Base-by-base conservation (phyloP, 2,113 vertebrate genomes). In the Perccottus glenii region DNA sequence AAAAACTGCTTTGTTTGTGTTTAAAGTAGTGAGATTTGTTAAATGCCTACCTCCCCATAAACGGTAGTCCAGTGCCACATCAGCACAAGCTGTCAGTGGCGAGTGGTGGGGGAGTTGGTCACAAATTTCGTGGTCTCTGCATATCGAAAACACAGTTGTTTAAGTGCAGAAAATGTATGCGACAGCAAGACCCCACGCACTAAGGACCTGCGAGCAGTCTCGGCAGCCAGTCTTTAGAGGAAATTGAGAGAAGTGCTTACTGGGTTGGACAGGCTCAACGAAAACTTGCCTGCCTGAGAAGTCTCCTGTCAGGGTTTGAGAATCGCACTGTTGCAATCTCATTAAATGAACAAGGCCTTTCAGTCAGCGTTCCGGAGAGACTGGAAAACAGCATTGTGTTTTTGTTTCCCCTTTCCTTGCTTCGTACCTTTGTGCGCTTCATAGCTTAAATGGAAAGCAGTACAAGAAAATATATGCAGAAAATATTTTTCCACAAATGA, bases 301-400 rank as follows among this genome's bases (percentile, higher is more conserved):
- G 76, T 72, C 77, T 81, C 67, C 78, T 80, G 75, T 79, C 84
- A 78, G 57, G 71, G 67, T 72, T 77, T 78, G 61, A 73, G 65
- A 80, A 85, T 83, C 82, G 63, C 47, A 67, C 53, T 67, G 77
- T 81, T 80, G 65, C 81, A 77, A 78, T 84, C 78, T 86, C 77
- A 85, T 88, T 83, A 85, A 85, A 65, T 5, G 57, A 85, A 76
- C 70, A 64, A 81, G 79, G 66, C 60, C 65, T 76, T 64, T 78
- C 73, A 71, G 61, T 78, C 77, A 62, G 42, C 60, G 55, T 47
- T 43, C 33, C 52, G 12, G 62, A 67, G 62, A 64, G 70, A 68
- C 46, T 3, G 2, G 27, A 51, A 50, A 59, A 51, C 68, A 15
- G 32, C 36, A 36, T 67, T 73, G 60, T 73, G 65, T 70, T 76